A percentile compares a stretch with the other conserved stretches of the same genome.
phyloP scores from a whole-genome alignment of 2,888 invertebrate species.

The Chaetoderma sp. region DNA sequence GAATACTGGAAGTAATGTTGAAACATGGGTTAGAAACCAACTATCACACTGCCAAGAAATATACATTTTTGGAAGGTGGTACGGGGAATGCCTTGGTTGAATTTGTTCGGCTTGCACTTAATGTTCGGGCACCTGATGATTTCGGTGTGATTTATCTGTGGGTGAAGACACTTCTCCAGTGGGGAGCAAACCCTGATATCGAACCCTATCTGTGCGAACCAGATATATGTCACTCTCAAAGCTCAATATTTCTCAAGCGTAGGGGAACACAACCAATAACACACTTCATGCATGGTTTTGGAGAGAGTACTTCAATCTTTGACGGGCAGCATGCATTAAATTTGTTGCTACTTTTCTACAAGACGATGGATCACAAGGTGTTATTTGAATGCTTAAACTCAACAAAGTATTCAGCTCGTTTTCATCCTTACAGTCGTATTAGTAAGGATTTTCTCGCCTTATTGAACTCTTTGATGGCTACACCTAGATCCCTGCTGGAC shows the following conservation, averaged over 20 bases:
- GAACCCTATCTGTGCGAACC: slow-evolving; percentile 73
- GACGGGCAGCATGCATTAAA: slow-evolving; percentile 78
- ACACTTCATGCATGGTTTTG: slow-evolving; percentile 78
- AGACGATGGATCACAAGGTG: slow-evolving; percentile 77
- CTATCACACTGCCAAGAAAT: slow-evolving; percentile 74
- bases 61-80: slow-evolving; percentile 51
- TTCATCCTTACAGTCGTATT: slow-evolving; percentile 73
- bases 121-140: slow-evolving; percentile 77
- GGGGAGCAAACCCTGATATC: slow-evolving; percentile 81
- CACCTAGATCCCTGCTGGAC: slow-evolving; percentile 80
- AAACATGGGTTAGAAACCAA: slow-evolving; percentile 78
- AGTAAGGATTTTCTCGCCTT: slow-evolving; percentile 63
- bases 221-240: slow-evolving; percentile 72
- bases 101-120: slow-evolving; percentile 76
- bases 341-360: slow-evolving; percentile 74
- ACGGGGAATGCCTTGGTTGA: slow-evolving; percentile 77
- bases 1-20: slow-evolving; percentile 76
- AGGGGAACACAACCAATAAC: slow-evolving; percentile 72
- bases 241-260: slow-evolving; percentile 73
- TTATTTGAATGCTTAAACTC: slow-evolving; percentile 78
- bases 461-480: slow-evolving; percentile 76
- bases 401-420: slow-evolving; percentile 74
- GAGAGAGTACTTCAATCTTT: slow-evolving; percentile 73
- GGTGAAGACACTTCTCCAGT: slow-evolving; percentile 79
- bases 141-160: slow-evolving; percentile 80